These are phyloP conservation scores for Drosophila subquinaria DNA, from an alignment of 2,888 invertebrate genomes.

Conservation along the genomic window DNA sequence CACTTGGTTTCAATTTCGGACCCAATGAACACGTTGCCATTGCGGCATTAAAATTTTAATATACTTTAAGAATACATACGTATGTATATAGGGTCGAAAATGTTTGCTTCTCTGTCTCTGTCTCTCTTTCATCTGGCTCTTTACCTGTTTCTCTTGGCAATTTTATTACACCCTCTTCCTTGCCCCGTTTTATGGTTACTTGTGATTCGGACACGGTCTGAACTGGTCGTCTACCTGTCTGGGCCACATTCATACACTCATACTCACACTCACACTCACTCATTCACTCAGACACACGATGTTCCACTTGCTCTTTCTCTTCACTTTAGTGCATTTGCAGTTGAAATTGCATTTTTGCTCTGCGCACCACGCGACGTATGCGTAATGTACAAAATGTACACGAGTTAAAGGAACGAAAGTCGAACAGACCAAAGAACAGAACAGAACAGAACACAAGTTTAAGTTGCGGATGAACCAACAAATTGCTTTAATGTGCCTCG, in stretches of 20 bases:
- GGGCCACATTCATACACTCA: background rate
- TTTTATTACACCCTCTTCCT: slow-evolving; percentile 5
- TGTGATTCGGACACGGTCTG: slow-evolving; percentile 12
- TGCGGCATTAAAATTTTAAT: slow-evolving; percentile 9
- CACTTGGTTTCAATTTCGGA: background rate
- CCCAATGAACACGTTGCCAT: slow-evolving; percentile 3
- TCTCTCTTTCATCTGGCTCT: background rate
- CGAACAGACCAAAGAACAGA: slow-evolving; percentile 13
- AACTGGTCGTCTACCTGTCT: slow-evolving; percentile 14
- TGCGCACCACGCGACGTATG: slow-evolving; percentile 58
- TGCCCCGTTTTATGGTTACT: slow-evolving; percentile 18
- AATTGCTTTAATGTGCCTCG: slow-evolving; percentile 46
- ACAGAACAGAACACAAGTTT: slow-evolving; percentile 3
- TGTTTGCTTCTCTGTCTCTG: background rate
- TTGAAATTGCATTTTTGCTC: slow-evolving; percentile 53
- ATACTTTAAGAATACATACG: background rate
- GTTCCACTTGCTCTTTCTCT: slow-evolving; percentile 31
- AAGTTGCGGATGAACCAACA: slow-evolving; percentile 42
- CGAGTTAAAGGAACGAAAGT: background rate
- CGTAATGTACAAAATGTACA: slow-evolving; percentile 51
- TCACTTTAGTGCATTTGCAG: slow-evolving; percentile 46
- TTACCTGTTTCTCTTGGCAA: background rate
- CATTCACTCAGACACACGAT: background rate
- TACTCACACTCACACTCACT: background rate
- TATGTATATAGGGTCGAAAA: background rate